Percentiles rank a stretch among this genome's conserved stretches.
These are phyloP conservation scores for Salvelinus sp. DNA, from an alignment of 2,113 vertebrate genomes.

Conservation along the genomic window DNA sequence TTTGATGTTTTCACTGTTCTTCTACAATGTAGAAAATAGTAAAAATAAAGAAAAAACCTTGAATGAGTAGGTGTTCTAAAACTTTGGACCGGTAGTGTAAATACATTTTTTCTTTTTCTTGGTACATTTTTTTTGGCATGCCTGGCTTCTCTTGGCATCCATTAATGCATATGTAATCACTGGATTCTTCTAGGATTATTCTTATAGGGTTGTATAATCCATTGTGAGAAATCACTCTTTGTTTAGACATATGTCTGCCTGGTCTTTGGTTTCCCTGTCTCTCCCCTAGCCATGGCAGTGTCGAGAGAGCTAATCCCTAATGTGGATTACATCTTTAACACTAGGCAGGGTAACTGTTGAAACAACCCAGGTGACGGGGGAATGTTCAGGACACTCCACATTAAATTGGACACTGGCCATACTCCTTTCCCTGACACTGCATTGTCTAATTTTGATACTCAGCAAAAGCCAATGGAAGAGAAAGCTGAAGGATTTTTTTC, in stretches of 20 bases:
- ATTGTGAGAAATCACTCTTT: slow-evolving; percentile 34
- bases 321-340: slow-evolving; percentile 45
- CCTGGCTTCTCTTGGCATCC: too few relatives aligned
- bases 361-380: slow-evolving; percentile 65
- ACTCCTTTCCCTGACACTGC: slow-evolving; percentile 26
- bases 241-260: slow-evolving; percentile 23
- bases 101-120: too few relatives aligned
- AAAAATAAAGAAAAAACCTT: too few relatives aligned
- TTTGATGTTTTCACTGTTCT: too few relatives aligned
- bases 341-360: slow-evolving; percentile 63
- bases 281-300: slow-evolving; percentile 20
- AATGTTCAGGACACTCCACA: slow-evolving; percentile 61
- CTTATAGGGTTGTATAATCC: slow-evolving; percentile 27
- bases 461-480: slow-evolving; percentile 30
- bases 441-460: slow-evolving; percentile 49
- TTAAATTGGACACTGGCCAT: slow-evolving; percentile 54
- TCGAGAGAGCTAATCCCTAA: slow-evolving; percentile 25
- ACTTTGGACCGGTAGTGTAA: too few relatives aligned
- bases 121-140: too few relatives aligned
- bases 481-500: slow-evolving; percentile 15
- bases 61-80: too few relatives aligned
- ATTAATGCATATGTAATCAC: too few relatives aligned
- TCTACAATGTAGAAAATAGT: too few relatives aligned
- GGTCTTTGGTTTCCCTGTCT: slow-evolving; percentile 24
- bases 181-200: slow-evolving; percentile 20